These are phyloP conservation scores for Endomychus coccineus DNA, from an alignment of 2,888 invertebrate species.

Conservation along the genomic window DNA sequence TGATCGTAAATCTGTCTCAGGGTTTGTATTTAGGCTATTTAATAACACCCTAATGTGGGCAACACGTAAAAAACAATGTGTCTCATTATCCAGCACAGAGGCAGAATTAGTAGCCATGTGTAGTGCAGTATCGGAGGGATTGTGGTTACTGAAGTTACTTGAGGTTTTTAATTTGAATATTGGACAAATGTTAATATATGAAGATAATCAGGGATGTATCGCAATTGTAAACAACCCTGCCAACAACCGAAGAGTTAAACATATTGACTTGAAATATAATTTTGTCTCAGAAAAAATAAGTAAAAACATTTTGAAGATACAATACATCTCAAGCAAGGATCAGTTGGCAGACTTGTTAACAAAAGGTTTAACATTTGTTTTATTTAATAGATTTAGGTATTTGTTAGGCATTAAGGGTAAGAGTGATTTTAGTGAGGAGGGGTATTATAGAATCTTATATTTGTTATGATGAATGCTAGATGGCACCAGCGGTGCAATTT, in stretches of 20 bases:
- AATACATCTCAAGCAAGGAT: too few relatives aligned
- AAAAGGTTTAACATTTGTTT: too few relatives aligned
- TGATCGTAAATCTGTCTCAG: conserved; percentile 28
- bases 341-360: too few relatives aligned
- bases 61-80: conserved; percentile 29
- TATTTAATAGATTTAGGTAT: too few relatives aligned
- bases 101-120: conserved; percentile 33
- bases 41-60: conserved; percentile 28
- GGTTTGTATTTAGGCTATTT: conserved; percentile 19
- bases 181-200: conserved; percentile 7
- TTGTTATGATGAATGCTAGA: too few relatives aligned
- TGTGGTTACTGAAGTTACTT: conserved; percentile 28
- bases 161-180: conserved; percentile 18
- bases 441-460: too few relatives aligned
- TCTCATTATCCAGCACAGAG: conserved; percentile 32
- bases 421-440: too few relatives aligned
- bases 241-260: conserved; percentile 2
- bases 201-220: conserved; percentile 18
- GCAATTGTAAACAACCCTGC: neutral
- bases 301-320: too few relatives aligned
- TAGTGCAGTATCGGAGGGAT: conserved; percentile 23
- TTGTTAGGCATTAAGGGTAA: too few relatives aligned
- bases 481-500: too few relatives aligned
- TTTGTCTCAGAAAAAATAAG: conserved; percentile 1
- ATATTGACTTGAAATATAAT: too few relatives aligned